A percentile compares a stretch with the other conserved stretches of the same genome.
Conservation (phyloP, 1,140 invertebrate species). For the Brachionus asplanchnoidis region DNA sequence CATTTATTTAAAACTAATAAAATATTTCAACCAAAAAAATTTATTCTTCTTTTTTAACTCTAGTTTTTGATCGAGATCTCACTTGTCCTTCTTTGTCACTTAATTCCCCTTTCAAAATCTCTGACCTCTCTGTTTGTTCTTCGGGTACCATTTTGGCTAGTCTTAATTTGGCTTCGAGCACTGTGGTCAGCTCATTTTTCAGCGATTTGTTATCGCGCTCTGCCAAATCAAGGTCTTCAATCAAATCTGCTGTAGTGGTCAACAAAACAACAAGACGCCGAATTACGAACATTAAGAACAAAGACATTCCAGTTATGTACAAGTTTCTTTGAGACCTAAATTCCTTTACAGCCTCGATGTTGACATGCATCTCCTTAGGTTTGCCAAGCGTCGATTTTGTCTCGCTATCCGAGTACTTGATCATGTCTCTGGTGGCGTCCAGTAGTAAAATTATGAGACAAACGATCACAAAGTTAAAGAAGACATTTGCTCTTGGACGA, state of each 20-base stretch:
- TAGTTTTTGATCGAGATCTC: not conserved
- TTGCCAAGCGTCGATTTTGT: conserved; percentile 48
- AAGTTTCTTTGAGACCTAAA: conserved; percentile 96
- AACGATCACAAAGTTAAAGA: conserved; percentile 23
- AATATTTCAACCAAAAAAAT: not conserved
- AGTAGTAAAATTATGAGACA: conserved; percentile 47
- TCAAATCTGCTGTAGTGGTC: conserved; percentile 5
- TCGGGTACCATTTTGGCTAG: not conserved
- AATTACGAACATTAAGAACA: conserved; percentile 67
- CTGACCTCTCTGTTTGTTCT: not conserved
- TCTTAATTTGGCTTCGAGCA: conserved; percentile 3
- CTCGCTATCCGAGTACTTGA: conserved; percentile 68
- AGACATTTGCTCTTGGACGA: not conserved
- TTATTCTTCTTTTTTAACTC: conserved; percentile 31
- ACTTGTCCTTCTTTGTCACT: conserved; percentile 1
- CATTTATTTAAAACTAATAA: not conserved
- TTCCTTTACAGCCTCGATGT: not conserved
- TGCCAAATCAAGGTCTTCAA: not conserved
- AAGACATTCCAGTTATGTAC: conserved; percentile 90
- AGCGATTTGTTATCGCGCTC: not conserved
- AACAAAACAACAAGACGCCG: not conserved
- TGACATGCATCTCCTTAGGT: not conserved
- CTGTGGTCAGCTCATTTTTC: not conserved
- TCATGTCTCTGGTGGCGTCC: conserved; percentile 91
- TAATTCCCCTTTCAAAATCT: not conserved